Base-by-base conservation (phyloP, 2,888 invertebrate genomes). In the Eupithecia exiguata region DNA sequence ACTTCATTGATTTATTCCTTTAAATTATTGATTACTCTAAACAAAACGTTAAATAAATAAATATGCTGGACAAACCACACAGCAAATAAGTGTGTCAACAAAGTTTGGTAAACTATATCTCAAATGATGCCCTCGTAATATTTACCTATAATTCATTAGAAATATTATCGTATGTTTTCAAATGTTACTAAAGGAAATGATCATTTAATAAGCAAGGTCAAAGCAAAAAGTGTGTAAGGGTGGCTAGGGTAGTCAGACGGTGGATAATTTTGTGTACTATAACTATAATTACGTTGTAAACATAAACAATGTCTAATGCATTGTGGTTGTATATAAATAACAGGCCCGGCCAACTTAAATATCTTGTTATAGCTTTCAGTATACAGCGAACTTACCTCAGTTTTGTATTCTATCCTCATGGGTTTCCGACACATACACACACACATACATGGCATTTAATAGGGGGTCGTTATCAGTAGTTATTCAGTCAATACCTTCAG, bases 401-500 rank as follows among this genome's bases (percentile, higher is more conserved):
- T 76, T 77, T 82, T 53, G 71, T 77, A 78, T 82, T 25, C 58
- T 58, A 58, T 58, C 80, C 82, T 89, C 82, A 85, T 83, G 86
- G 87, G 84, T 85, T 86, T 89, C 88, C 83, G 84, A 80, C 78
- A 84, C 78, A 79, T 82, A 81, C 80, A 21, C 80, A 21, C 80
- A 82, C 81, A 83, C 79, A 80, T 79, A 78, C 77, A 82, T 71
- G 81, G 85, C 83, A 85, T 87, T 86, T 89, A 88, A 86, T 85
- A 87, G 82, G 77, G 82, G 74, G 75, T 80, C 77, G 86, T 91
- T 92, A 91, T 91, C 92, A 90, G 84, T 81, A 77, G 71, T 69
- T 81, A 81, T 82, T 84, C 85, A 76, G 91, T 91, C 89, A 87
- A 89, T 89, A 89, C 80, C 85, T 84, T 84, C 84, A 87, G 87